Conservation (phyloP, 2,888 invertebrate species). For the Gortyna flavago region DNA sequence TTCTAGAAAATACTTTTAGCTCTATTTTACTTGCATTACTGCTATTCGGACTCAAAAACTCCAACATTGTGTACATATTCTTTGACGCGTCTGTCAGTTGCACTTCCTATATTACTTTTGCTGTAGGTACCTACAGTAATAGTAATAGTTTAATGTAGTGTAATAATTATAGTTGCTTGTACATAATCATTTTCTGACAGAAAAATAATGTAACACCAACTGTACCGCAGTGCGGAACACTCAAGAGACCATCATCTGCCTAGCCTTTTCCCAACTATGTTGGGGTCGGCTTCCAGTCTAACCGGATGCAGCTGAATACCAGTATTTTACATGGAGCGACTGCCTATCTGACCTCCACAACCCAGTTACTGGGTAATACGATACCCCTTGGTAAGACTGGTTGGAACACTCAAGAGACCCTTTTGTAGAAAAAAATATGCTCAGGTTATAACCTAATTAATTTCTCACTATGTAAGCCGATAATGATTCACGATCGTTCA, state of each 20-base stretch:
- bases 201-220: slow-evolving; percentile 1
- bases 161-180: background rate
- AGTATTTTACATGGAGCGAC: too few species aligned
- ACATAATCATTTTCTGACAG: slow-evolving; percentile 36
- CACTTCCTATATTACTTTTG: too few species aligned
- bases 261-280: too few species aligned
- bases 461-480: slow-evolving; percentile 17
- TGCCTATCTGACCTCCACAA: too few species aligned
- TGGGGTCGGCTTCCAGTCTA: too few species aligned
- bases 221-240: slow-evolving; percentile 9
- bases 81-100: background rate
- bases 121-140: background rate
- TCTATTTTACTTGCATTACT: background rate
- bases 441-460: slow-evolving; percentile 23
- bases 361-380: too few species aligned
- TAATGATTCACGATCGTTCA: slow-evolving; percentile 34
- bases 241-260: background rate
- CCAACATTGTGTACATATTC: background rate
- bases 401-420: slow-evolving; percentile 1
- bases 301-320: too few species aligned
- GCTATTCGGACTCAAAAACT: background rate
- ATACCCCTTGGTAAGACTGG: too few species aligned
- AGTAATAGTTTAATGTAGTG: too few species aligned
- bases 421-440: slow-evolving; percentile 25
- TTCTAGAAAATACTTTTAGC: background rate